Percentiles rank a stretch among this genome's conserved stretches.
These are phyloP conservation scores for Cyclina sinensis DNA, from an alignment of 1,140 invertebrate genomes.

Conservation along the genomic window DNA sequence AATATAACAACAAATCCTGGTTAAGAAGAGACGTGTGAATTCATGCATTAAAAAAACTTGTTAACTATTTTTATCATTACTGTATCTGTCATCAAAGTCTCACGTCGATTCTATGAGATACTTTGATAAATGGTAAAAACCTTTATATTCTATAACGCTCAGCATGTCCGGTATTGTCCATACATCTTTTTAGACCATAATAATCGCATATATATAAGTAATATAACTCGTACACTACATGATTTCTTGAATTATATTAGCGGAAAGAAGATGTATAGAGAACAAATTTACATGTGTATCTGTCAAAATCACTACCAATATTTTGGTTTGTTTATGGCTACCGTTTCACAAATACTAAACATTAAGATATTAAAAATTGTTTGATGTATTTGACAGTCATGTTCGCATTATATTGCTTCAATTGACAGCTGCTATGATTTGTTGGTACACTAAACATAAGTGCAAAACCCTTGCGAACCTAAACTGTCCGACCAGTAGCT, in stretches of 20 bases:
- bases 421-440: background rate
- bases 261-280: background rate
- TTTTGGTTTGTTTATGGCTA: background rate
- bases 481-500: too few relatives aligned
- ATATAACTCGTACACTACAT: background rate
- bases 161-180: background rate
- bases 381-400: background rate
- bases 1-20: too few relatives aligned
- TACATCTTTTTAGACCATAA: background rate
- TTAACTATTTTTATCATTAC: too few relatives aligned
- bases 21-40: too few relatives aligned
- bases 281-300: background rate
- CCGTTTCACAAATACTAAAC: slow-evolving; percentile 20
- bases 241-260: slow-evolving; percentile 6
- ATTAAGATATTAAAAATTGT: slow-evolving; percentile 7
- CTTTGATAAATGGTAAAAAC: too few relatives aligned
- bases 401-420: background rate
- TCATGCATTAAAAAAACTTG: too few relatives aligned
- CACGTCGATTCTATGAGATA: too few relatives aligned
- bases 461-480: too few relatives aligned
- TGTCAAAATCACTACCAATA: slow-evolving; percentile 21
- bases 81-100: too few relatives aligned
- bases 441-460: too few relatives aligned
- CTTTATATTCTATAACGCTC: too few relatives aligned
- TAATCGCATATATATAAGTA: background rate